Evolutionary conservation across 30 jellyfish, hydroid and myxozoan species (phyloP).

Genomic region (Chrysaora quinquecirrha): DNA sequence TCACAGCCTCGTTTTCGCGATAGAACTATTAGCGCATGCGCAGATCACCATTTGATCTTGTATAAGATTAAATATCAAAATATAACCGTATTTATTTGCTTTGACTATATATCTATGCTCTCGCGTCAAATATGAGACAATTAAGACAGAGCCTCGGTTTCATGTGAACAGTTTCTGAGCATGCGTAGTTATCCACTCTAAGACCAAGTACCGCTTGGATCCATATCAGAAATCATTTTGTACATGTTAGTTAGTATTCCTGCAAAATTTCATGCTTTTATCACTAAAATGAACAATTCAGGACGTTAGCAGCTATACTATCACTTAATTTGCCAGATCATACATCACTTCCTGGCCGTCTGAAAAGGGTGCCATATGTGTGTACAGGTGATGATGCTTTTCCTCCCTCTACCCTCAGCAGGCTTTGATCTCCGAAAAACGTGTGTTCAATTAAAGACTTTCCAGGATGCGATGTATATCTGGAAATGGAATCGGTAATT

Average conservation of each 20-base stretch:
- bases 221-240: background rate
- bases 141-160: background rate
- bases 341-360: background rate
- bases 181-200: background rate
- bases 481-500: background rate
- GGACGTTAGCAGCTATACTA: background rate
- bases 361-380: background rate
- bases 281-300: background rate
- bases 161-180: background rate
- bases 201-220: background rate
- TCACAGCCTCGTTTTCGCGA: conserved; percentile 1
- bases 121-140: background rate
- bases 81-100: background rate
- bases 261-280: background rate
- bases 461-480: background rate
- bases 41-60: background rate
- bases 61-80: background rate
- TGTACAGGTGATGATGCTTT: background rate
- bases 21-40: background rate
- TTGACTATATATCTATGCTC: background rate
- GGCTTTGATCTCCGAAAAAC: background rate
- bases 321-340: background rate
- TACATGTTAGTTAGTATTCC: background rate
- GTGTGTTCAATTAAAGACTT: background rate
- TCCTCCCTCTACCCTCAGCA: background rate